A percentile compares a stretch with the other conserved stretches of the same genome.
phyloP scores from a whole-genome alignment of 2,797 vertebrate genomes.

The Percopsis omiscomaycus region DNA sequence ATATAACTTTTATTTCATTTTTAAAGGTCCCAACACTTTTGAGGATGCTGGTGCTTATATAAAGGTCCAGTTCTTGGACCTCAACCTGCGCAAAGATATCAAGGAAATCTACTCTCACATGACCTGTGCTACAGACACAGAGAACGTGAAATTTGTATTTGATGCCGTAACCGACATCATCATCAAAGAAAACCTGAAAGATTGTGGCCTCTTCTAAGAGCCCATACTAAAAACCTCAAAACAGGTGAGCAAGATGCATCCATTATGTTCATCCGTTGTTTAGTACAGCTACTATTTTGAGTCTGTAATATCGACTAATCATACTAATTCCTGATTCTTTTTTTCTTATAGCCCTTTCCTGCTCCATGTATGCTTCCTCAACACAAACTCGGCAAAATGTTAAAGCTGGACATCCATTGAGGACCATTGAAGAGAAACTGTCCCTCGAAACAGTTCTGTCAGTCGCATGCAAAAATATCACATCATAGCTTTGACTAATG shows the following conservation, averaged over 20 bases:
- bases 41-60: constrained; percentile 97
- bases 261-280: background rate
- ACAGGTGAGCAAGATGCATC: constrained; percentile 39
- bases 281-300: background rate
- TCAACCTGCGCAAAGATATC: constrained; percentile 89
- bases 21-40: constrained; percentile 89
- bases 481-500: constrained; percentile 51
- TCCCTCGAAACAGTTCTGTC: constrained; percentile 31
- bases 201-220: constrained; percentile 94
- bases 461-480: constrained; percentile 35
- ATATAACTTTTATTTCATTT: constrained; percentile 5
- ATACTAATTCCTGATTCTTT: constrained; percentile 6
- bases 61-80: constrained; percentile 94
- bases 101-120: constrained; percentile 99
- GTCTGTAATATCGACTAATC: background rate
- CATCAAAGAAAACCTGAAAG: constrained; percentile 99
- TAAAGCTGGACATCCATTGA: constrained; percentile 14
- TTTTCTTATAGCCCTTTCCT: constrained; percentile 41
- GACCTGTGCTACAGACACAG: constrained; percentile 98
- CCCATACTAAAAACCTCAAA: constrained; percentile 16
- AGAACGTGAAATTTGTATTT: constrained; percentile 99
- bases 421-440: constrained; percentile 40
- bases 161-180: constrained; percentile 98
- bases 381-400: constrained; percentile 20
- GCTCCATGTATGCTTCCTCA: constrained; percentile 26